Conservation (phyloP, 2,797 vertebrate genomes). For the Momotus momota region DNA sequence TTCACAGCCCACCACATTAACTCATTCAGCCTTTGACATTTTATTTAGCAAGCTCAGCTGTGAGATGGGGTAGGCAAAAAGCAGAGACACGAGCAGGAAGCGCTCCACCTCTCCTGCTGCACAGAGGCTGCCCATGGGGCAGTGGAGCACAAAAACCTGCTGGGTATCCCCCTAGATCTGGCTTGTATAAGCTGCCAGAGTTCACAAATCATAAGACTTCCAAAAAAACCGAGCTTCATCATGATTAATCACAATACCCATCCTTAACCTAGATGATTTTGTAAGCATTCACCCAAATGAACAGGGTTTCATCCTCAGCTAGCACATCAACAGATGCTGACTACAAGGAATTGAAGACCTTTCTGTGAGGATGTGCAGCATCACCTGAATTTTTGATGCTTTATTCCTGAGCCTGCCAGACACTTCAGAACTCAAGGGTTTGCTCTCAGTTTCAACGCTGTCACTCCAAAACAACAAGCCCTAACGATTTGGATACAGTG, state of each 20-base stretch:
- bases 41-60: not conserved
- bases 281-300: not conserved
- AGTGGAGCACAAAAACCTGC: not conserved
- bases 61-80: not conserved
- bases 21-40: not conserved
- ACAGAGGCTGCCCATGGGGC: rapidly evolving
- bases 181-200: not conserved
- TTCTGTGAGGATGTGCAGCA: not conserved
- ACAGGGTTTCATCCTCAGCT: not conserved
- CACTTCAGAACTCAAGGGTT: not conserved
- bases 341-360: not conserved
- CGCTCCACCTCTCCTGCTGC: not conserved
- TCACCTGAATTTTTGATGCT: not conserved
- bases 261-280: not conserved
- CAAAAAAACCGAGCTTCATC: not conserved
- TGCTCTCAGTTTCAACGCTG: not conserved
- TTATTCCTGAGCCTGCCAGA: not conserved
- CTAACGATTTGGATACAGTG: not conserved
- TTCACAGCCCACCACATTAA: not conserved
- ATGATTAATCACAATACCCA: not conserved
- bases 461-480: not conserved
- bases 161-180: not conserved
- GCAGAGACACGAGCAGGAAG: not conserved
- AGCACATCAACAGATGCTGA: rapidly evolving
- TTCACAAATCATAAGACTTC: not conserved